Conservation (phyloP, 2,797 vertebrate species). For the Sebastes minor region DNA sequence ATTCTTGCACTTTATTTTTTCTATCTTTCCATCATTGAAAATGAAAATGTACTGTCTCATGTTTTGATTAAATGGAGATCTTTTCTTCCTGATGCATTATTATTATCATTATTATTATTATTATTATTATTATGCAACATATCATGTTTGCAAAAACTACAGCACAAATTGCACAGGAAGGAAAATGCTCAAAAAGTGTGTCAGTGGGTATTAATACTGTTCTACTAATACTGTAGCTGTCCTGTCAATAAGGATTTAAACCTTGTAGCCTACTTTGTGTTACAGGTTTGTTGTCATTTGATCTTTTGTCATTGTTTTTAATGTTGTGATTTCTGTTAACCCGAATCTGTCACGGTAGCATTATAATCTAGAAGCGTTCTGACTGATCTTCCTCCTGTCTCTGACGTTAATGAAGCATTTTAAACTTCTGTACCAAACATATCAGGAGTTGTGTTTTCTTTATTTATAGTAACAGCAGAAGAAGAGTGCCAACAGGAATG, state of each 20-base stretch:
- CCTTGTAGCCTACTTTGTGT: background rate
- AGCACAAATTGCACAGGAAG: constrained; percentile 28
- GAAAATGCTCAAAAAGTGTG: background rate
- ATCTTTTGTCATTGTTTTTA: background rate
- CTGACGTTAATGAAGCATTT: background rate
- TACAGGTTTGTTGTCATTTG: background rate
- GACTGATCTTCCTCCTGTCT: background rate
- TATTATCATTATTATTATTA: background rate
- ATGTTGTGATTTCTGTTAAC: background rate
- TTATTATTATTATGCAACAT: background rate
- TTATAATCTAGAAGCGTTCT: background rate
- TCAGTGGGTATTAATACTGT: background rate
- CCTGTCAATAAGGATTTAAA: background rate
- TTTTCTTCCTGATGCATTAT: background rate
- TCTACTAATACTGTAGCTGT: background rate
- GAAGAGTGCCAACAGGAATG: constrained; percentile 38
- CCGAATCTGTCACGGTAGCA: background rate
- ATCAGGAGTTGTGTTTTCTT: constrained; percentile 3
- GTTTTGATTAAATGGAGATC: background rate
- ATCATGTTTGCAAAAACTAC: constrained; percentile 33
- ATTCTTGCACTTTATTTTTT: background rate
- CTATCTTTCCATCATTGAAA: background rate
- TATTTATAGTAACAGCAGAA: constrained; percentile 4
- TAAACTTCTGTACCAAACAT: constrained; percentile 7
- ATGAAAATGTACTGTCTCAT: background rate